Conservation (phyloP, 2,888 invertebrate genomes). For the Caenorhabditis sp. region DNA sequence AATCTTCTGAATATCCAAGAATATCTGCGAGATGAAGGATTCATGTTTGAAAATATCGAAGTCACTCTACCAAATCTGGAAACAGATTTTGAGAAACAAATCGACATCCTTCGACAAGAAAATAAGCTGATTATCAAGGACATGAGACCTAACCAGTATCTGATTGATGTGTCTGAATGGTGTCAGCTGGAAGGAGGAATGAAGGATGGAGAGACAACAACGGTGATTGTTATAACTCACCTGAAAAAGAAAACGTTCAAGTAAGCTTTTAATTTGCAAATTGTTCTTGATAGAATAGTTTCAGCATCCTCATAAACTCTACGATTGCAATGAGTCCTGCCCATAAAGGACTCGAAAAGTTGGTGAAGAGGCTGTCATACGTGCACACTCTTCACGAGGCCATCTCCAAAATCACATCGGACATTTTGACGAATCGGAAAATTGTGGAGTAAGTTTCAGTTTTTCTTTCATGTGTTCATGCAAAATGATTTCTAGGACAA, state of each 20-base stretch:
- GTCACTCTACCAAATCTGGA: constrained; percentile 33
- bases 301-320: constrained; percentile 43
- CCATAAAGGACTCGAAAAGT: neutral
- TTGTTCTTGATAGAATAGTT: neutral
- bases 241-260: constrained; percentile 36
- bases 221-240: constrained; percentile 39
- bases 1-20: constrained; percentile 36
- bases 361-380: constrained; percentile 12
- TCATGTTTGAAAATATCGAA: constrained; percentile 18
- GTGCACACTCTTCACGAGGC: constrained; percentile 15
- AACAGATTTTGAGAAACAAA: constrained; percentile 17
- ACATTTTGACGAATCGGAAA: constrained; percentile 26
- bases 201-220: constrained; percentile 39
- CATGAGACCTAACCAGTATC: constrained; percentile 24
- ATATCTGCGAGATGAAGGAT: constrained; percentile 33
- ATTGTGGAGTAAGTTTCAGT: constrained; percentile 25
- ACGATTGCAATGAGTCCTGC: constrained; percentile 17
- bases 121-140: constrained; percentile 26
- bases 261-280: neutral
- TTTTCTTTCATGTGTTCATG: neutral
- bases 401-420: constrained; percentile 24
- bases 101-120: constrained; percentile 8
- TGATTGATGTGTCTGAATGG: constrained; percentile 30
- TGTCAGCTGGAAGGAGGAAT: constrained; percentile 12
- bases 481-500: constrained; percentile 18